Evolutionary conservation across 2,113 vertebrate species (phyloP), one percentile per base, ranked within the genome.

Genomic region (Cardinalis cardinalis): DNA sequence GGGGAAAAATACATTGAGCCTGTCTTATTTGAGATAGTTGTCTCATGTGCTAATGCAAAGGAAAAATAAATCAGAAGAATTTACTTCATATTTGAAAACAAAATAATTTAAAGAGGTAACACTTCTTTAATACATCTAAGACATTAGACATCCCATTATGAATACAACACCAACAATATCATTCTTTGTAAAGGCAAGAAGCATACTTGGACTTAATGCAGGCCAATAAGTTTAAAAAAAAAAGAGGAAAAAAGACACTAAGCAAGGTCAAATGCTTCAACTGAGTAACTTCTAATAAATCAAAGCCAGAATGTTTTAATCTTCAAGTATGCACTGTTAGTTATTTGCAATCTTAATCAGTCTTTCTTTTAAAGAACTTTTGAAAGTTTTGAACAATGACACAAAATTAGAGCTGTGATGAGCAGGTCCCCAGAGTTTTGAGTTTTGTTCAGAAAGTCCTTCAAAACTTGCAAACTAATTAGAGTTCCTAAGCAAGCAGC

Each of bases 381-480:
- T 52, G 26, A 52, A 92, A 91, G 41, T 92, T 93, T 88, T 84
- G 63, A 87, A 84, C 80, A 95, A 87, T 88, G 63, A 58, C 61
- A 75, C 40, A 75, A 94, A 94, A 86, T 68, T 87, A 92, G 3
- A 41, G 5, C 60, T 81, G 52, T 53, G 72, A 87, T 80, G 91
- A 89, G 52, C 65, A 51, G 58, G n/a, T 90, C 88, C 88, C 83
- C n/a, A 59, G 93, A 93, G 84, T 84, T 90, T 56, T 64, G 23
- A 88, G 70, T 90, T 95, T 95, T 90, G 44, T 87, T 90, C 88
- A 84, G 38, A 58, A 95, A 92, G 88, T 75, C 92, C 70, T 95
- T 95, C 80, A 90, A 93, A 95, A 94, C 70, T 90, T 84, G 51
- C 61, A 55, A 34, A 84, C 61, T 93, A 93, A 93, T 94, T 95